Conservation (phyloP, 2,797 vertebrate genomes). For the Eupleurogrammus muticus region DNA sequence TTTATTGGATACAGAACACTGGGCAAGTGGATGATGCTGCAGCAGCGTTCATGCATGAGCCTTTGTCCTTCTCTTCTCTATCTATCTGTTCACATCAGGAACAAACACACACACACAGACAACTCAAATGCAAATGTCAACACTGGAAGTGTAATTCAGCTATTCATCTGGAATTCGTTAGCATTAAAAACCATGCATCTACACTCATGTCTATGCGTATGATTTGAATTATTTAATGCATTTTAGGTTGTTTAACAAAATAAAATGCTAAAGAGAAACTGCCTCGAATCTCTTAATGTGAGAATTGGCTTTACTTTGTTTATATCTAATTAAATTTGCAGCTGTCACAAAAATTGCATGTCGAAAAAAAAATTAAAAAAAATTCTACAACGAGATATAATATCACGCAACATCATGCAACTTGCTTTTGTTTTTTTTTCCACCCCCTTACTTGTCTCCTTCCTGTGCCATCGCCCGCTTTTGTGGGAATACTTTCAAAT, state of each 20-base stretch:
- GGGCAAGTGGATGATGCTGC: conserved; percentile 56
- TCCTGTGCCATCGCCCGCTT: conserved; percentile 1
- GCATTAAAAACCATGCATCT: background rate
- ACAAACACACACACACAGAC: background rate
- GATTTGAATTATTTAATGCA: background rate
- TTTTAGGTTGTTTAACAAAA: background rate
- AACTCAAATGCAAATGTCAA: conserved; percentile 3
- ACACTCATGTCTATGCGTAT: background rate
- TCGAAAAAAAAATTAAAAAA: too few relatives aligned
- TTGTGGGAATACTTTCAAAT: conserved; percentile 17
- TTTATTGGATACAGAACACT: conserved; percentile 70
- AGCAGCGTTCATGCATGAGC: conserved; percentile 34
- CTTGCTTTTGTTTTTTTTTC: background rate
- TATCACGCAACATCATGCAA: background rate
- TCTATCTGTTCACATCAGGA: background rate
- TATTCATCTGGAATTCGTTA: background rate
- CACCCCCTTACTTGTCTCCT: background rate
- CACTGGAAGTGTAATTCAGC: background rate
- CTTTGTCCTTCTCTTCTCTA: conserved; percentile 60
- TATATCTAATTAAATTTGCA: background rate
- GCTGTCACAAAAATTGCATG: too few relatives aligned
- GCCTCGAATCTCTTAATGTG: background rate
- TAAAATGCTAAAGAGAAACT: background rate
- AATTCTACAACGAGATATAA: background rate
- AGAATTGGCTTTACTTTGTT: background rate